Conservation (phyloP, 1,140 invertebrate genomes). For the Coelopa frigida region DNA sequence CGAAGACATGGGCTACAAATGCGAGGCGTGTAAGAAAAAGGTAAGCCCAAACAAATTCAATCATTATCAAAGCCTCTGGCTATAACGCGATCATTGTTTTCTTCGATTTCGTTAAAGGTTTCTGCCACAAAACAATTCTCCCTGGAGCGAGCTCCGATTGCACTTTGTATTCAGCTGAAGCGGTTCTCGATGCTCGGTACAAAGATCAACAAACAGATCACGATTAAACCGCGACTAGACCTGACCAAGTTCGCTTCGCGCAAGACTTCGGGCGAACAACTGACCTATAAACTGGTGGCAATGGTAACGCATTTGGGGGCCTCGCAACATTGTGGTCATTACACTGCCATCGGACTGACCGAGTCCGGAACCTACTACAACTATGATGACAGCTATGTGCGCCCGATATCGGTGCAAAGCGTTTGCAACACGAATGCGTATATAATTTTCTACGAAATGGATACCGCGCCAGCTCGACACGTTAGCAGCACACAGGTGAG, state of each 20-base stretch:
- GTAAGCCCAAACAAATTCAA: too few relatives aligned
- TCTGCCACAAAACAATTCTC: conserved; percentile 91
- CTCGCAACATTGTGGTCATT: conserved; percentile 94
- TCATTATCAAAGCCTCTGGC: too few relatives aligned
- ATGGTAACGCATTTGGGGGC: conserved; percentile 93
- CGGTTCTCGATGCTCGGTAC: conserved; percentile 64
- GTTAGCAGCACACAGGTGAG: conserved; percentile 8
- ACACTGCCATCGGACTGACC: conserved; percentile 84
- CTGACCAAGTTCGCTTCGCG: conserved; percentile 59
- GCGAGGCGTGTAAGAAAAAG: conserved; percentile 87
- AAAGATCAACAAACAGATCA: conserved; percentile 61
- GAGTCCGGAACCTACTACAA: conserved; percentile 78
- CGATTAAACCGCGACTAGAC: conserved; percentile 61
- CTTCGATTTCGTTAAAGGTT: conserved; percentile 51
- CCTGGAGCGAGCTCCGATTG: conserved; percentile 83
- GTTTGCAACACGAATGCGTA: conserved; percentile 79
- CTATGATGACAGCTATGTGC: conserved; percentile 67
- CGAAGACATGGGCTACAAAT: conserved; percentile 88
- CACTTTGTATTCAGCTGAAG: conserved; percentile 90
- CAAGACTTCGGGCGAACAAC: conserved; percentile 45
- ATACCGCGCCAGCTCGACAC: conserved; percentile 10
- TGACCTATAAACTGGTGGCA: conserved; percentile 82
- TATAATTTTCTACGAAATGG: conserved; percentile 81
- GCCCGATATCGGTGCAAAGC: conserved; percentile 61
- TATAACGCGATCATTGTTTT: too few relatives aligned